Evolutionary conservation across 35 echinoderm and acorn worm genomes (phyloP).

Genomic region (Strongylocentrotus purpuratus): DNA sequence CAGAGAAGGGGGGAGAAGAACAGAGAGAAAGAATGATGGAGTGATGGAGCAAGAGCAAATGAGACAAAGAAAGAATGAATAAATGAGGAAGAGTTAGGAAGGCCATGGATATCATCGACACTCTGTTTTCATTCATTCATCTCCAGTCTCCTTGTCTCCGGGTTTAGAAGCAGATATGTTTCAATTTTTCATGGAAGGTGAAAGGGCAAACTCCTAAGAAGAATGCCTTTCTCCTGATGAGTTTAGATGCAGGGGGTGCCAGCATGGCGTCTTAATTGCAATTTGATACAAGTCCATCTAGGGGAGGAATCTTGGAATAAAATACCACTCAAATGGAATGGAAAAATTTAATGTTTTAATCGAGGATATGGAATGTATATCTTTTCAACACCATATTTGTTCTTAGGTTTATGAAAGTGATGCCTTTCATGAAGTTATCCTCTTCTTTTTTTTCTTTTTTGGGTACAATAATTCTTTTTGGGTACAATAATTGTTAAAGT

Average conservation of each 20-base stretch:
- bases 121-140: background rate
- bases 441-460: too few relatives aligned
- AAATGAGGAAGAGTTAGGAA: background rate
- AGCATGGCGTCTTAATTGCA: conserved; percentile 1
- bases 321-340: background rate
- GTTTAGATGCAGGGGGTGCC: background rate
- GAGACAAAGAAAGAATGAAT: background rate
- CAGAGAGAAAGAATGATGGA: background rate
- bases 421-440: background rate
- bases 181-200: background rate
- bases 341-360: background rate
- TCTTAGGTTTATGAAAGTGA: background rate
- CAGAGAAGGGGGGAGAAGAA: background rate
- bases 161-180: background rate
- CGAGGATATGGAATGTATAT: background rate
- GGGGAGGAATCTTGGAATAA: background rate
- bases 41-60: background rate
- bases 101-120: background rate
- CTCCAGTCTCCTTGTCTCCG: background rate
- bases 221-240: background rate
- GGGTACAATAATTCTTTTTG: background rate
- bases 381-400: background rate
- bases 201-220: background rate
- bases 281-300: background rate
- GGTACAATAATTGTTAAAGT: background rate